These are phyloP conservation scores for Tinea pellionella DNA, from an alignment of 2,888 invertebrate genomes.

Conservation along the genomic window DNA sequence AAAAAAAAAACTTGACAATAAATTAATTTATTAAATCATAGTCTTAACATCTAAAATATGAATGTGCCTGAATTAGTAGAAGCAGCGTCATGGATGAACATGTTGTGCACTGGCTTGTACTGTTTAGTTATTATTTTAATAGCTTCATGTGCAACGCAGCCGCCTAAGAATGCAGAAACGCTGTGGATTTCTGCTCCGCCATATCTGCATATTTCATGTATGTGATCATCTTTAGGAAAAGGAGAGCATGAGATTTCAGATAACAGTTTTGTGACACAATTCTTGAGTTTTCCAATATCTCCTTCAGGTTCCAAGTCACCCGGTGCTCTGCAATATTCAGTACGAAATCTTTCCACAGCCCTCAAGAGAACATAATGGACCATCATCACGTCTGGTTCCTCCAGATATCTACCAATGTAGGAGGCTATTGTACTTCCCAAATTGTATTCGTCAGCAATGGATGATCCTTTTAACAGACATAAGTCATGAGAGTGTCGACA, in stretches of 20 bases:
- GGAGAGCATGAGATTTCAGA: constrained; percentile 86
- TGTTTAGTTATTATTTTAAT: constrained; percentile 96
- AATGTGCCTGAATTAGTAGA: constrained; percentile 87
- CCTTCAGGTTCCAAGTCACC: constrained; percentile 92
- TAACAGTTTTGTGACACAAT: constrained; percentile 76
- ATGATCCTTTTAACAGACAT: constrained; percentile 81
- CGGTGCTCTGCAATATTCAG: constrained; percentile 90
- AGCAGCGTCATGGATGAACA: constrained; percentile 94
- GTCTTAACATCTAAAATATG: constrained; percentile 68
- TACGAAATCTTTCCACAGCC: constrained; percentile 90
- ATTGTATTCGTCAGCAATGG: constrained; percentile 85
- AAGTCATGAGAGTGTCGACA: constrained; percentile 90
- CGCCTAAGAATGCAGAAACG: constrained; percentile 90
- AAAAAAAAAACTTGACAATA: not conserved
- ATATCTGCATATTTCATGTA: constrained; percentile 95
- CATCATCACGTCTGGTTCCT: constrained; percentile 87
- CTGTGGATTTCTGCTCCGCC: constrained; percentile 96
- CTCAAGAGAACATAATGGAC: constrained; percentile 91
- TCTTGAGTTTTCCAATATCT: constrained; percentile 89
- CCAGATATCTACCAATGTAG: constrained; percentile 74
- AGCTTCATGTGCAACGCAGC: constrained; percentile 94
- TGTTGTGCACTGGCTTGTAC: constrained; percentile 96
- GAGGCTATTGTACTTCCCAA: constrained; percentile 70
- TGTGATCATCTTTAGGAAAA: constrained; percentile 88
- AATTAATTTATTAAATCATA: not conserved